phyloP scores from a whole-genome alignment of 2,113 vertebrate genomes.

The Otis tarda region DNA sequence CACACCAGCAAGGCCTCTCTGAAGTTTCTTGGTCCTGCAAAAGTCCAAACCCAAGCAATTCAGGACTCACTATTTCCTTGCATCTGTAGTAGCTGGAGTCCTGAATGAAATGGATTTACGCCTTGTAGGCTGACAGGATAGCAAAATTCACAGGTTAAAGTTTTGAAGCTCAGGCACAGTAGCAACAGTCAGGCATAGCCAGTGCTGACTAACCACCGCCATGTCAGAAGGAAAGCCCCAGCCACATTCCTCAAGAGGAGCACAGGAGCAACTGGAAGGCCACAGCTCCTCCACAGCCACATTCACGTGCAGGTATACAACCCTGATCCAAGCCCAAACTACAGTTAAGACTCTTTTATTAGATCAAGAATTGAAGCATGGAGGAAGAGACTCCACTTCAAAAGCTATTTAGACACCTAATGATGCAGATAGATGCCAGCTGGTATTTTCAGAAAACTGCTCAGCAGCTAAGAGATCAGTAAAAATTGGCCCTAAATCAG shows the following conservation, averaged over 20 bases:
- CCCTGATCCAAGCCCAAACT: not conserved
- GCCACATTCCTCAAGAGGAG: not conserved
- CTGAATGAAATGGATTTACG: not conserved
- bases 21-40: not conserved
- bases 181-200: not conserved
- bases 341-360: not conserved
- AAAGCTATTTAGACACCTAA: not conserved
- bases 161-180: not conserved
- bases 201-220: not conserved
- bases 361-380: not conserved
- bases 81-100: not conserved
- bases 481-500: not conserved
- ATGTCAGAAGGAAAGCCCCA: not conserved
- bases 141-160: not conserved
- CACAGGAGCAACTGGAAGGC: not conserved
- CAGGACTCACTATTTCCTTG: not conserved
- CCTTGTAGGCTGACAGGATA: not conserved
- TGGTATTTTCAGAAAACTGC: slow-evolving; percentile 12
- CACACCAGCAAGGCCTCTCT: not conserved
- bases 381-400: not conserved
- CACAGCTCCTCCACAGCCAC: not conserved
- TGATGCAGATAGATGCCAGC: not conserved
- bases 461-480: not conserved
- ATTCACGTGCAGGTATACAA: not conserved
- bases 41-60: not conserved